Evolutionary conservation across 1,140 invertebrate genomes (phyloP), one percentile per base, ranked within the genome.

Genomic region (Drosophila oshimai): DNA sequence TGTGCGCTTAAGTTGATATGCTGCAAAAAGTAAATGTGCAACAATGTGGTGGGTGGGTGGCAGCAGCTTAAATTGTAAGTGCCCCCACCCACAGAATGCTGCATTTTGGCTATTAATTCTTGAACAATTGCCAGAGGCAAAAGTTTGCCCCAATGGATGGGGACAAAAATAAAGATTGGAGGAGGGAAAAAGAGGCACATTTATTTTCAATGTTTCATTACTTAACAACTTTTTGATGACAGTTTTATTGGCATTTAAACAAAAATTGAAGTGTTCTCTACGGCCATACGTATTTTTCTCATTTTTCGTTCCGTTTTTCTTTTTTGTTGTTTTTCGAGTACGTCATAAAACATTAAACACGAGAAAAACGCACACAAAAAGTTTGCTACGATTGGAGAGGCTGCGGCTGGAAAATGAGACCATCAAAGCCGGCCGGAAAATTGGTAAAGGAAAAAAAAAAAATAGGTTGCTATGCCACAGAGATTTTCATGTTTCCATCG

Each of bases 181-280:
- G 10, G 12, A 31, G 26, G 5, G 10, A 12, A 31, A 12, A 28
- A 17, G 9, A 29, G 24, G 24, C 51, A 70, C 54, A 79, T 71
- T 75, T 67, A 78, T 84, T 83, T 69, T 70, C 68, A 81, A 83
- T 83, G 79, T 80, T 78, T 79, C 80, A 86, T 84, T 84, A 84
- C 70, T 84, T 84, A 86, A 84, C 80, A 86, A 86, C 79, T 84
- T 84, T 86, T 84, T 86, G 80, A 84, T 84, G 79, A 84, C 79
- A 84, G 70, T 84, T 84, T 86, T 86, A 84, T 84, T 84, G 71
- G 80, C 74, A 75, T 74, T 86, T 86, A 61, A 57, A 60, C 73
- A 70, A 58, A 72, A 47, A 71, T 71, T 67, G 68, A 65, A 65
- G 61, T 65, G 61, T 65, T 64, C 58, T 64, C 7, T 24, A 37